Conservation (phyloP, 2,797 vertebrate species). For the Sciaenops ocellatus region DNA sequence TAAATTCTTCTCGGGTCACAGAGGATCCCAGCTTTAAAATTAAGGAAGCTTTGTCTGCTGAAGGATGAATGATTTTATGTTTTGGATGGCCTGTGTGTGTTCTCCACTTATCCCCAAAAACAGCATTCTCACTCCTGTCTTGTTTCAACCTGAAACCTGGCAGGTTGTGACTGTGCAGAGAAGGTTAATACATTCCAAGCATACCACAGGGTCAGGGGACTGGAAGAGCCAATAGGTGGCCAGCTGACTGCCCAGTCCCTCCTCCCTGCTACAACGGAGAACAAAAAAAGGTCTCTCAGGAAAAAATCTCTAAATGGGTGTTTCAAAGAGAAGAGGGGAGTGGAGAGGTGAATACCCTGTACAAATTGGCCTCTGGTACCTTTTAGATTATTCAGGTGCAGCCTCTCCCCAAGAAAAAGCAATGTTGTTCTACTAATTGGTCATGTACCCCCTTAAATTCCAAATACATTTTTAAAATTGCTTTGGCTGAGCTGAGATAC, state of each 20-base stretch:
- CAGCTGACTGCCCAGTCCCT: conserved; percentile 75
- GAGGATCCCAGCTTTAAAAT: conserved; percentile 13
- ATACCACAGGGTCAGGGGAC: conserved; percentile 83
- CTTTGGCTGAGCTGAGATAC: conserved; percentile 27
- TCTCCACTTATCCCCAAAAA: conserved; percentile 34
- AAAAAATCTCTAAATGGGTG: conserved; percentile 51
- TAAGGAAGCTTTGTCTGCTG: neutral
- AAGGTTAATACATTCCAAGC: conserved; percentile 83
- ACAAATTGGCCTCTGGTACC: conserved; percentile 77
- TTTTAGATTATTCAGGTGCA: conserved; percentile 55
- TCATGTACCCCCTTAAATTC: neutral
- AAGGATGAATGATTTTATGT: neutral
- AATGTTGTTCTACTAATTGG: conserved; percentile 32
- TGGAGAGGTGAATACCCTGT: conserved; percentile 32
- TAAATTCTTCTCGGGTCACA: conserved; percentile 22
- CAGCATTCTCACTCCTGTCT: conserved; percentile 71
- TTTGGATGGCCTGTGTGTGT: conserved; percentile 20
- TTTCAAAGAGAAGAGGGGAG: conserved; percentile 49
- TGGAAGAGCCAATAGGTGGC: conserved; percentile 82
- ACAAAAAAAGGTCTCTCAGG: conserved; percentile 70
- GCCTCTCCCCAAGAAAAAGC: conserved; percentile 24
- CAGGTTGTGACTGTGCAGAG: conserved; percentile 80
- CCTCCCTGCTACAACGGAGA: conserved; percentile 64
- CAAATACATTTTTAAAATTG: conserved; percentile 27
- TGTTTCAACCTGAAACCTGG: conserved; percentile 86